Evolutionary conservation across 2,797 vertebrate species (phyloP), one percentile per base, ranked within the genome.

Genomic region (Dendrocincla fuliginosa): DNA sequence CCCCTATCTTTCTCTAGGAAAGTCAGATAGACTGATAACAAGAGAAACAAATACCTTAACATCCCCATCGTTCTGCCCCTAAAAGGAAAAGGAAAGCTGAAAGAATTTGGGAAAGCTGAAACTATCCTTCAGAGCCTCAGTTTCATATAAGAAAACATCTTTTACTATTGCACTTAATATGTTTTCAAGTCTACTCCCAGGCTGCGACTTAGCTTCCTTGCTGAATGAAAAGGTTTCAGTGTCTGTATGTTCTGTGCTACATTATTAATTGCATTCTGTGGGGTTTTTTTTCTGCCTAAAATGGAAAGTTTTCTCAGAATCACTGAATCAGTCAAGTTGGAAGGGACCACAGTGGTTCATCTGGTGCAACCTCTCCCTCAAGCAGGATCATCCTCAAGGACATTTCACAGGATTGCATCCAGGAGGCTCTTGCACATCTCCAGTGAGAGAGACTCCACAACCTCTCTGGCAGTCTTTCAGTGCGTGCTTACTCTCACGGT

Each of bases 241-340:
- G 25, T 59, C 28, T 78, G 2, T 71, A 37, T 59, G 65, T 35
- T 13, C 61, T 71, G 44, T 63, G 17, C 14, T 88, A 64, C 25
- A 71, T 94, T 77, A 96, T 93, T 94, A 88, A 93, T 87, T 70
- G 35, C 35, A 39, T 78, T 91, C 30, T 84, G 28, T 71, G 49
- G 16, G 65, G 18, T 69, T 39, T 35, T 57, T 73, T 63, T 42
- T 55, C 25, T 64, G 11, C 33, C n/a, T 87, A 55, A 87, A 75
- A 61, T 16, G 18, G 39, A 76, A 88, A 78, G 41, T 1, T 64
- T 68, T 49, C 11, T 42, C 7, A 42, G 13, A 89, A 16, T 16
- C 17, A 61, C 22, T 35, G 19, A 61, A 16, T 49, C 6, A 2
- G 9, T 32, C 25, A 37, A 7, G 13, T 55, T 42, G 23, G 27